Evolutionary conservation across 1,140 invertebrate species (phyloP).

Genomic region (Pentalonia nigronervosa): DNA sequence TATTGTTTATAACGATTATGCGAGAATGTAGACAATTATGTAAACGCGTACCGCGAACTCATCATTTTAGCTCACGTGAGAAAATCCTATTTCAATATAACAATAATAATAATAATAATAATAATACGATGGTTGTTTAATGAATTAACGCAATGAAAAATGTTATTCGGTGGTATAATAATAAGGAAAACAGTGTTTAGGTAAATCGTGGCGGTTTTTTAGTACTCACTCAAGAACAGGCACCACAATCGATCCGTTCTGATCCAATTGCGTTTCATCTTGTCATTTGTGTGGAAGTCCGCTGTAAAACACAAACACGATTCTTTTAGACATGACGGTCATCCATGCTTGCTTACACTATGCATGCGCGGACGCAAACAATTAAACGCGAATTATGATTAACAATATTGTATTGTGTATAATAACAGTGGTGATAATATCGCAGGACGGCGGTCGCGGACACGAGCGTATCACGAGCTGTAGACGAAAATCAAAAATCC

Average conservation of each 20-base stretch:
- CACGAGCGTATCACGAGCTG: too few relatives aligned
- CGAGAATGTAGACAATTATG: conserved; percentile 8
- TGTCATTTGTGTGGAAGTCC: conserved; percentile 46
- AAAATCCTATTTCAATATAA: neutral
- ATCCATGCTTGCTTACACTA: neutral
- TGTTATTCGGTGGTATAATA: neutral
- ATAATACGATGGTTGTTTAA: neutral
- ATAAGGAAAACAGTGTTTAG: neutral
- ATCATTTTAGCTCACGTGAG: neutral
- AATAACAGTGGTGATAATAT: too few relatives aligned
- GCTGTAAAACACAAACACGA: conserved; percentile 41
- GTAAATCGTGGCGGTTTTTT: too few relatives aligned
- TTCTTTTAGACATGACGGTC: neutral
- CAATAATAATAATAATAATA: neutral
- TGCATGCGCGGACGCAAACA: neutral
- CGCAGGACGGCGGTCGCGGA: too few relatives aligned
- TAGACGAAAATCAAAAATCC: too few relatives aligned
- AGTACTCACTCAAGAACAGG: conserved; percentile 41
- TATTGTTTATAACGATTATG: neutral
- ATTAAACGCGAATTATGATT: neutral
- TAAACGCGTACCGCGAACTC: neutral
- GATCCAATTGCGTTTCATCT: conserved; percentile 48
- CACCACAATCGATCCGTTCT: neutral
- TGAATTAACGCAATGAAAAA: neutral
- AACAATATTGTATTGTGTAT: too few relatives aligned